phyloP scores from a whole-genome alignment of 2,797 vertebrate genomes.

The Sebastolobus altivelis region DNA sequence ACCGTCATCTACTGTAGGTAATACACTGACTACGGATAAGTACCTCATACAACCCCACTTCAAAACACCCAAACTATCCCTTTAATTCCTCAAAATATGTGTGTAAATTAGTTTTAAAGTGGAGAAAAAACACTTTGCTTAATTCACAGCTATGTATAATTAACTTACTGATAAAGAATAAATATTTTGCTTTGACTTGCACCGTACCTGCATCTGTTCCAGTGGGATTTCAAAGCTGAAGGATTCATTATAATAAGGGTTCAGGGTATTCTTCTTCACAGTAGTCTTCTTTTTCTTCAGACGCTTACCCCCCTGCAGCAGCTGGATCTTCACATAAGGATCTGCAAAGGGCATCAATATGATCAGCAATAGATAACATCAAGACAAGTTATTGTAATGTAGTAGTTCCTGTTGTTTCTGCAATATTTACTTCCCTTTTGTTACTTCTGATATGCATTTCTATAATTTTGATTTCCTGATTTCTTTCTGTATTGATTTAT shows the following conservation, averaged over 20 bases:
- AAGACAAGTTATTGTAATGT: background rate
- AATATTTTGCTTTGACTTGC: background rate
- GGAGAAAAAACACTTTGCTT: background rate
- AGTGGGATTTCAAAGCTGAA: slow-evolving; percentile 99
- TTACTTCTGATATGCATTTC: background rate
- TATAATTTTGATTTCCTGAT: background rate
- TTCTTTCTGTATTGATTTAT: background rate
- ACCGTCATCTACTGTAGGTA: too few relatives aligned
- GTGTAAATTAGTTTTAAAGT: background rate
- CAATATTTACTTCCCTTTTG: background rate
- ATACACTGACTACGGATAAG: too few relatives aligned
- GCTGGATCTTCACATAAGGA: slow-evolving; percentile 98
- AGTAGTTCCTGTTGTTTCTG: background rate
- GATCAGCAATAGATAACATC: slow-evolving; percentile 19
- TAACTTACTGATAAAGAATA: too few relatives aligned
- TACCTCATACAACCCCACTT: too few relatives aligned
- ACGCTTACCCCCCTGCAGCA: slow-evolving; percentile 96
- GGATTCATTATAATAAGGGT: slow-evolving; percentile 98
- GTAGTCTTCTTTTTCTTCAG: slow-evolving; percentile 99
- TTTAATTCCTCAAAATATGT: background rate
- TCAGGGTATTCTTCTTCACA: slow-evolving; percentile 98
- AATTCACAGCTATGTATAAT: background rate
- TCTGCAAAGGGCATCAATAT: slow-evolving; percentile 80
- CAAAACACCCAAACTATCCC: too few relatives aligned
- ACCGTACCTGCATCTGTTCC: slow-evolving; percentile 96